Conservation (phyloP, 2,113 vertebrate genomes). For the Coreoperca whiteheadi region DNA sequence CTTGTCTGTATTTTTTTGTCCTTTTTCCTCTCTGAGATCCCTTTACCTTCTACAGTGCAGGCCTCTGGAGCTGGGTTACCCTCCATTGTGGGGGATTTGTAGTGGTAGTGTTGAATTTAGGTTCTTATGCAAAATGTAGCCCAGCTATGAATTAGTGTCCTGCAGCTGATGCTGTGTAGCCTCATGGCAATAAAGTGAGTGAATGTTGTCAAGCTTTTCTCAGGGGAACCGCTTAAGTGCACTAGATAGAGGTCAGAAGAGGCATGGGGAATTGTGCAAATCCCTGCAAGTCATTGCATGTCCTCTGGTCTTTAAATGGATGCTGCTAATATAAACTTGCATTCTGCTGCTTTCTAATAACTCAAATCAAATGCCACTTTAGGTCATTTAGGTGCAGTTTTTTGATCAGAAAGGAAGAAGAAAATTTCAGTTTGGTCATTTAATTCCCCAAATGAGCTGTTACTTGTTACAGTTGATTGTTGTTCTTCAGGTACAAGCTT, state of each 20-base stretch:
- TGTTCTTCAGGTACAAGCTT: not conserved
- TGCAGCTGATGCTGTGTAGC: conserved; percentile 50
- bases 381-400: conserved; percentile 11
- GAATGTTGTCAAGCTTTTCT: conserved; percentile 65
- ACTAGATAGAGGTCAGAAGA: conserved; percentile 66
- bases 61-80: conserved; percentile 17
- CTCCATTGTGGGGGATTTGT: conserved; percentile 18
- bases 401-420: not conserved
- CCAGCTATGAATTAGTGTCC: conserved; percentile 49
- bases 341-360: conserved; percentile 34
- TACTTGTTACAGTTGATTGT: not conserved
- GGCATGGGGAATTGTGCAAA: conserved; percentile 61
- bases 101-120: conserved; percentile 23
- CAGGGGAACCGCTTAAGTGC: conserved; percentile 61
- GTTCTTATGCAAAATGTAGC: conserved; percentile 42
- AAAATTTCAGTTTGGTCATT: not conserved
- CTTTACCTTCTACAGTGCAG: not conserved
- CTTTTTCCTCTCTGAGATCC: not conserved
- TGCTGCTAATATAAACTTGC: conserved; percentile 32
- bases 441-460: conserved; percentile 1
- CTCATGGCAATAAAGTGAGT: conserved; percentile 53
- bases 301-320: conserved; percentile 41
- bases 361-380: conserved; percentile 5
- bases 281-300: conserved; percentile 59
- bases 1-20: conserved; percentile 1